These are phyloP conservation scores for Drosophila algonquin DNA, from an alignment of 2,888 invertebrate species.

Conservation along the genomic window DNA sequence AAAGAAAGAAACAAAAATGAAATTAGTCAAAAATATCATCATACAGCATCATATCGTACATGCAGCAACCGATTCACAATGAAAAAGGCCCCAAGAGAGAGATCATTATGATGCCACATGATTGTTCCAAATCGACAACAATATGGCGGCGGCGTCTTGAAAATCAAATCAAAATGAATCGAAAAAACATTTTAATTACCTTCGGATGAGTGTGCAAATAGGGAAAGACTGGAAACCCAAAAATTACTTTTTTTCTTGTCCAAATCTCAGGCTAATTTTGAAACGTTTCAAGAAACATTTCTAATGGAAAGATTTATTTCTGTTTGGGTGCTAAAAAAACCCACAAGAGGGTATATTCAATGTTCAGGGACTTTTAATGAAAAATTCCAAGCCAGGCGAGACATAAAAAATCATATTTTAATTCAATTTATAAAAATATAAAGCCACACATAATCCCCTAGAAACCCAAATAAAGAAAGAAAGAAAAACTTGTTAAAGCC, in stretches of 20 bases:
- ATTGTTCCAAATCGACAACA: conserved; percentile 48
- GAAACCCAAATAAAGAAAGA: conserved; percentile 5
- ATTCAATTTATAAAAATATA: conserved; percentile 58
- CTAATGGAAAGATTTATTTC: conserved; percentile 6
- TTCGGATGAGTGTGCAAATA: conserved; percentile 80
- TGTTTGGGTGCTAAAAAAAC: neutral
- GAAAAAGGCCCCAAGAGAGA: conserved; percentile 40
- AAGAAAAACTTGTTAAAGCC: conserved; percentile 51
- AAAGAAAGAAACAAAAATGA: conserved; percentile 38
- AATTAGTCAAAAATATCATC: conserved; percentile 69
- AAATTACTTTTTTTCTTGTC: conserved; percentile 29
- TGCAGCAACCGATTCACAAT: conserved; percentile 21
- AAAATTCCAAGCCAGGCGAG: conserved; percentile 14
- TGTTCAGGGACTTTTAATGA: conserved; percentile 1
- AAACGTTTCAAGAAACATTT: conserved; percentile 11
- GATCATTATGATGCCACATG: conserved; percentile 56
- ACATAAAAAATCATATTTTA: conserved; percentile 39
- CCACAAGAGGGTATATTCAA: neutral
- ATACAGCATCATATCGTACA: conserved; percentile 24
- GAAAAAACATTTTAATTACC: conserved; percentile 82
- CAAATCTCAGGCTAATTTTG: conserved; percentile 23
- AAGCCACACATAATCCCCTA: conserved; percentile 37
- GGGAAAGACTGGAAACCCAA: conserved; percentile 1
- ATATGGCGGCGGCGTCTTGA: conserved; percentile 67
- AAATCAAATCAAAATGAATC: conserved; percentile 48